Conservation (phyloP, 2,113 vertebrate genomes). For the Monarcha castaneiventris region DNA sequence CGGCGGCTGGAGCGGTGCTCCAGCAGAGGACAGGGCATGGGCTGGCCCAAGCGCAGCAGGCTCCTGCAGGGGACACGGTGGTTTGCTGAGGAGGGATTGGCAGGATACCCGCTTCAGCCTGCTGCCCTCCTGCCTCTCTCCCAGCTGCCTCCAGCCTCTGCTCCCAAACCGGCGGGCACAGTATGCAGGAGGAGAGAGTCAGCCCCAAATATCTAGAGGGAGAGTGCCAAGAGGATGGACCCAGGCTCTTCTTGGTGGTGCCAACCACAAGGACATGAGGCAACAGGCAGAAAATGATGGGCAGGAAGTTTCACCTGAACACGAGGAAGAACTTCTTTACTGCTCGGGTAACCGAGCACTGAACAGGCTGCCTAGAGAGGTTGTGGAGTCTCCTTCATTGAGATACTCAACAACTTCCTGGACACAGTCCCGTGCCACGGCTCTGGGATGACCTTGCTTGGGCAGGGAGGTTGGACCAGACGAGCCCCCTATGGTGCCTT, state of each 20-base stretch:
- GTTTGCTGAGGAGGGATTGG: neutral
- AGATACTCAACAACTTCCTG: neutral
- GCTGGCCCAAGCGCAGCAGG: too few species aligned
- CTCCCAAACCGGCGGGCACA: neutral
- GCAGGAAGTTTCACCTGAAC: neutral
- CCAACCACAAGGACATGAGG: neutral
- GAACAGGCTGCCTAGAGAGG: neutral
- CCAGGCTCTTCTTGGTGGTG: neutral
- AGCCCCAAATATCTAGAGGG: too few species aligned
- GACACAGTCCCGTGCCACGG: neutral
- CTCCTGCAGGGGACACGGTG: rapidly evolving
- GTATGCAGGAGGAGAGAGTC: rapidly evolving
- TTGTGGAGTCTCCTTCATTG: neutral
- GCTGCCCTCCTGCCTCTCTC: neutral
- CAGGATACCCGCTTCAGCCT: too few species aligned
- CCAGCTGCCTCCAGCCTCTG: neutral
- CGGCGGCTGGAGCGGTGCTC: neutral
- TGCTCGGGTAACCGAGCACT: neutral
- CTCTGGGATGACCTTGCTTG: too few species aligned
- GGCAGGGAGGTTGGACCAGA: neutral
- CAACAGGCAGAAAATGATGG: neutral
- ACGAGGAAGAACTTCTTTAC: neutral
- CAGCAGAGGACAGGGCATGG: neutral
- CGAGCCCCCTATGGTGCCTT: rapidly evolving
- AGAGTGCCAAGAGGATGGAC: neutral